A percentile compares a stretch with the other conserved stretches of the same genome.
phyloP scores from a whole-genome alignment of 2,888 invertebrate genomes.

The Heliconius aoede region DNA sequence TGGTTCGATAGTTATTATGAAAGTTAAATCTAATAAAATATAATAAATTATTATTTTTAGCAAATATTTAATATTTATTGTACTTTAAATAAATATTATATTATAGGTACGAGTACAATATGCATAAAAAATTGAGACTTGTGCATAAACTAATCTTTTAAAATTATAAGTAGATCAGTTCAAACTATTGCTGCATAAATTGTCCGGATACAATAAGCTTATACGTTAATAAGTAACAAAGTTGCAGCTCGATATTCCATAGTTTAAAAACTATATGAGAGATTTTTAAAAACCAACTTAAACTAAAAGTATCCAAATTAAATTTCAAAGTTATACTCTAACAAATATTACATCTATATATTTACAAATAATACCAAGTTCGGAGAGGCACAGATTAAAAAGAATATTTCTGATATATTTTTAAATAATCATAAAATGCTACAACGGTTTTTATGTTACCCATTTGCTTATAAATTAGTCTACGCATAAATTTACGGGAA shows the following conservation, averaged over 20 bases:
- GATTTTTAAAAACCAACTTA: not conserved
- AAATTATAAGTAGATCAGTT: no score
- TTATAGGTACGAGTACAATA: no score
- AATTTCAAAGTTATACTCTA: not conserved
- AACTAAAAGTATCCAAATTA: not conserved
- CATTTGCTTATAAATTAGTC: conserved; percentile 6
- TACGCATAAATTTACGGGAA: not conserved
- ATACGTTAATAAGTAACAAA: not conserved
- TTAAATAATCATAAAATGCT: not conserved
- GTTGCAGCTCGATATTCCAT: not conserved
- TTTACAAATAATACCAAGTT: not conserved
- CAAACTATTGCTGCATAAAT: no score
- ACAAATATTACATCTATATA: not conserved
- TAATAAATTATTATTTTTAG: no score
- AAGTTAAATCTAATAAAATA: no score
- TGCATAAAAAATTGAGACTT: no score
- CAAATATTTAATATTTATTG: not conserved
- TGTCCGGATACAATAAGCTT: not conserved
- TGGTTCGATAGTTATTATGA: conserved; percentile 6
- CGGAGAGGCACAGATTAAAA: not conserved
- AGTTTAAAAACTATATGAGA: not conserved
- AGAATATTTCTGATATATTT: not conserved
- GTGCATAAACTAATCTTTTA: no score
- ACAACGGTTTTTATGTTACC: not conserved
- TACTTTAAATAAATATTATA: not conserved